Evolutionary conservation across 35 echinoderm and acorn worm species (phyloP), one percentile per base, ranked within the genome.

Genomic region (Ptychodera flava): DNA sequence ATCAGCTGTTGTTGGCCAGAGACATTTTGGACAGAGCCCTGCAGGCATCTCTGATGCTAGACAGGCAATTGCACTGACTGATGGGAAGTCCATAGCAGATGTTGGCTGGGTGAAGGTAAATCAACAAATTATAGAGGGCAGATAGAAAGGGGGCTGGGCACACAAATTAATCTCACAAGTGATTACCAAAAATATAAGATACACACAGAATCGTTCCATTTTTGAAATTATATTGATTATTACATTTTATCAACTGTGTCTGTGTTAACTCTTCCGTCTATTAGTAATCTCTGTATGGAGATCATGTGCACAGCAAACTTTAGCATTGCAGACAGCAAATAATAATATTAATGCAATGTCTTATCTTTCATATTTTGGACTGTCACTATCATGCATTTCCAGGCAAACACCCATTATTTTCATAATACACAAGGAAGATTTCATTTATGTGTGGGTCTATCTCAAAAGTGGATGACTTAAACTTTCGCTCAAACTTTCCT

Each of bases 91-190:
- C 31, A 98, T 98, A 77, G 92, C 95, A 76, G 95, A 98, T 88
- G 85, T 98, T 15, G 92, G 90, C 38, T 98, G 95, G 95, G 88
- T 98, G 77, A 98, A 94, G 95, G 95, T 94, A 85, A 52, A 81
- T 90, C n/a, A n/a, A n/a, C n/a, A 0, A 33, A 28, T 29, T 27
- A 31, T 37, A 22, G n/a, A 34, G 79, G 31, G 31, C 36, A 85
- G 22, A 15, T 45, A 16, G 22, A 35, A 16, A 10, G 16, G 31
- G 31, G 31, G 15, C 33, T 81, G 16, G 14, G 15, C 37, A 35
- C 15, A 35, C 15, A 84, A 84, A 84, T 29, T 84, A 22, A 29
- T 15, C 10, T 16, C 35, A 84, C 15, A 77, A 77, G n/a, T 15
- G n/a, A 77, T 15, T 77, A 77, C n/a, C 15, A 15, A 77, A 77